phyloP scores from a whole-genome alignment of 2,888 invertebrate species.

The Leucoma salicis region DNA sequence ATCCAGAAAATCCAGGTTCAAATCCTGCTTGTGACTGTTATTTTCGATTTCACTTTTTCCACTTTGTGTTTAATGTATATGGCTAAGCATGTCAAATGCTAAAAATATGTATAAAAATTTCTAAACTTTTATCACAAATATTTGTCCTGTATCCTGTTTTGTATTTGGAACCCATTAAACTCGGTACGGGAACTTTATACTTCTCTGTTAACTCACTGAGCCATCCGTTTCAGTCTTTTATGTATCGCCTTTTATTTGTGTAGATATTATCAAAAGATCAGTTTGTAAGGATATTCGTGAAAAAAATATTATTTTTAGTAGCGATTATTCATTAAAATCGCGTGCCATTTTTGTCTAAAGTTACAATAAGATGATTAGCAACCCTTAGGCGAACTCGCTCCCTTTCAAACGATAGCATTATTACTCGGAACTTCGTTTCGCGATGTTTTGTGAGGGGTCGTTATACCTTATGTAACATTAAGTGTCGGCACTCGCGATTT shows the following conservation, averaged over 20 bases:
- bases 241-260: conserved; percentile 16
- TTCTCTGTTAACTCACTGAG: too few relatives aligned
- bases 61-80: too few relatives aligned
- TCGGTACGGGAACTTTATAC: too few relatives aligned
- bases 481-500: conserved; percentile 30
- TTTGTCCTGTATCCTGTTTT: too few relatives aligned
- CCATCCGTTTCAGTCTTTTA: too few relatives aligned
- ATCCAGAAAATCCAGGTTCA: too few relatives aligned
- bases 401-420: conserved; percentile 52
- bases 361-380: conserved; percentile 62
- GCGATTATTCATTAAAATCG: conserved; percentile 42
- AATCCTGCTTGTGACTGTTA: too few relatives aligned
- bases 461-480: conserved; percentile 39
- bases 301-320: conserved; percentile 23
- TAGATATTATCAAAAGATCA: conserved; percentile 21
- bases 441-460: conserved; percentile 51
- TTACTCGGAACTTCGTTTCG: conserved; percentile 53
- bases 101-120: too few relatives aligned
- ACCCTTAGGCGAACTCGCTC: conserved; percentile 50
- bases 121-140: too few relatives aligned
- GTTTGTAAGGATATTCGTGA: conserved; percentile 22
- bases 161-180: too few relatives aligned
- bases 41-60: too few relatives aligned
- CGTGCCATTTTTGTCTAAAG: conserved; percentile 40
- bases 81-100: too few relatives aligned